Percentiles rank a stretch among this genome's conserved stretches.
Evolutionary conservation across 2,797 vertebrate species (phyloP).

Genomic region (Thunnus albacares): DNA sequence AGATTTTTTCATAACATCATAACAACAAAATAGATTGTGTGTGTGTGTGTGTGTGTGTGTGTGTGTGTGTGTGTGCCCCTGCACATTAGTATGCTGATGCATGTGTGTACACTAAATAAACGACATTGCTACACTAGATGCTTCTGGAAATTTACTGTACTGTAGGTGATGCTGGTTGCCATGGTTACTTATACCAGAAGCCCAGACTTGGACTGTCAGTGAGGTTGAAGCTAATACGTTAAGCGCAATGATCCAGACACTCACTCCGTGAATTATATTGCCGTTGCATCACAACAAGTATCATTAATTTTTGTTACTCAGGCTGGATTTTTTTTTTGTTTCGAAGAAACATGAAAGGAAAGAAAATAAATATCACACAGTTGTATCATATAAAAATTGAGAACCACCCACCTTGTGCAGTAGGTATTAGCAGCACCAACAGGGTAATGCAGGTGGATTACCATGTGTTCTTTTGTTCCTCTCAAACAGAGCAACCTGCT

Average conservation of each 20-base stretch:
- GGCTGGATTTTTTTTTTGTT: background rate
- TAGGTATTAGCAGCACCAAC: conserved; percentile 6
- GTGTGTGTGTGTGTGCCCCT: background rate
- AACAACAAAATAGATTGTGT: background rate
- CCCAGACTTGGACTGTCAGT: conserved; percentile 54
- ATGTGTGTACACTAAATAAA: conserved; percentile 34
- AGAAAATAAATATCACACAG: background rate
- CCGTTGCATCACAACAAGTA: conserved; percentile 10
- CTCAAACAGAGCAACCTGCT: conserved; percentile 60
- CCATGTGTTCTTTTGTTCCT: conserved; percentile 57
- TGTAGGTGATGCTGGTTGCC: conserved; percentile 70
- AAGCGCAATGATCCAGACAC: conserved; percentile 49
- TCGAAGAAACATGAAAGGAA: background rate
- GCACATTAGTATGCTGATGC: background rate
- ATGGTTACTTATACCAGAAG: conserved; percentile 73
- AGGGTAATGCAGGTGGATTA: conserved; percentile 45
- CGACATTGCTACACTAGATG: conserved; percentile 13
- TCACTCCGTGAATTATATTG: conserved; percentile 23
- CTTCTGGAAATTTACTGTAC: conserved; percentile 71
- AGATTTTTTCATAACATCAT: no score
- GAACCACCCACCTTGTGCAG: conserved; percentile 1
- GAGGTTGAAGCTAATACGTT: conserved; percentile 57
- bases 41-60: background rate
- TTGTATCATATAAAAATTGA: conserved; percentile 1
- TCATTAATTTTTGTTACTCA: conserved; percentile 4